Conservation (phyloP, 2,797 vertebrate species). For the Dermochelys coriacea region DNA sequence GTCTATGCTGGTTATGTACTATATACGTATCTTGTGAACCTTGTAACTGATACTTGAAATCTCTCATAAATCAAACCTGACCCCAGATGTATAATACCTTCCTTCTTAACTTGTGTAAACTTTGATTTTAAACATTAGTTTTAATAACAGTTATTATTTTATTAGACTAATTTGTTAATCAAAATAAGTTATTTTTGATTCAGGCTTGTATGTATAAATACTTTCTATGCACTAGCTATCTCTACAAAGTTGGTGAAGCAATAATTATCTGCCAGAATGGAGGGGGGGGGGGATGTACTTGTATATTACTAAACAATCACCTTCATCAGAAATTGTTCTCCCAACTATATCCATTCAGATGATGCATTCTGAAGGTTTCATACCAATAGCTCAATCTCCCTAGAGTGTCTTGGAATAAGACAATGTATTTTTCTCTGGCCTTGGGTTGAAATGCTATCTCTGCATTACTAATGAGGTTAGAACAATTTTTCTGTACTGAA, state of each 20-base stretch:
- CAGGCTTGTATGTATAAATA: background rate
- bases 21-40: too few relatives aligned
- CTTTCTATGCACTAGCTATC: background rate
- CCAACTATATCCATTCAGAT: background rate
- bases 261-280: background rate
- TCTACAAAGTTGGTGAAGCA: background rate
- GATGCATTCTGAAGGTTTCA: background rate
- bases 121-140: too few relatives aligned
- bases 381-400: background rate
- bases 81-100: too few relatives aligned
- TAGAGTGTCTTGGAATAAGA: background rate
- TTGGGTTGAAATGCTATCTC: background rate
- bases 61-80: too few relatives aligned
- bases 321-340: background rate
- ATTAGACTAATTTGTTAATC: background rate
- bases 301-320: background rate
- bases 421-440: background rate
- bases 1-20: too few relatives aligned
- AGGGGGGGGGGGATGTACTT: background rate
- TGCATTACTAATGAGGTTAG: background rate
- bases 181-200: background rate
- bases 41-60: too few relatives aligned
- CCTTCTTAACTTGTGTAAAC: too few relatives aligned
- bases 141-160: too few relatives aligned
- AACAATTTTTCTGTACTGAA: background rate